A percentile compares a stretch with the other conserved stretches of the same genome.
Conservation (phyloP, 2,113 vertebrate genomes). For the Turdus rufiventris region DNA sequence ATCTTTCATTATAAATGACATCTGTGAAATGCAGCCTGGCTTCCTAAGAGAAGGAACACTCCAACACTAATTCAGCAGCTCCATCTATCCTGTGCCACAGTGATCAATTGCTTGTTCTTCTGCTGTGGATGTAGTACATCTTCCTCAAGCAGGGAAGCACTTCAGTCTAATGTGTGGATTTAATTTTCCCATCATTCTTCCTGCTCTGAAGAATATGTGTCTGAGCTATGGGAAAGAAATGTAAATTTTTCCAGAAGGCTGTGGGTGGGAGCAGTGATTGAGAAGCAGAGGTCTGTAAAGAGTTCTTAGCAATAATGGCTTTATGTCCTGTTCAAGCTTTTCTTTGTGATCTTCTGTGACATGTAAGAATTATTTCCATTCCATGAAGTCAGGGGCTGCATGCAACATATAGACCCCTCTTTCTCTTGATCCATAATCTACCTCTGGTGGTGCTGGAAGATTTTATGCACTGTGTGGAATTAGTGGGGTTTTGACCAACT, state of each 20-base stretch:
- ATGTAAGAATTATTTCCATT: neutral
- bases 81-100: neutral
- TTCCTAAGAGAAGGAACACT: neutral
- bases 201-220: neutral
- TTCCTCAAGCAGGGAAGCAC: neutral
- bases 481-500: neutral
- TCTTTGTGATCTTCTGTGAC: neutral
- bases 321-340: neutral
- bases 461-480: neutral
- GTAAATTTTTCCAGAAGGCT: neutral
- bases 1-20: neutral
- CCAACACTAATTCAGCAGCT: slow-evolving; percentile 7
- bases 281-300: neutral
- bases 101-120: neutral
- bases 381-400: neutral
- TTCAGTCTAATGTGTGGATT: slow-evolving; percentile 1
- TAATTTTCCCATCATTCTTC: slow-evolving; percentile 26
- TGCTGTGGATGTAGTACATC: neutral
- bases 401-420: neutral
- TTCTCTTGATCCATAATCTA: neutral
- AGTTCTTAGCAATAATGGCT: neutral
- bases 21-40: slow-evolving; percentile 8
- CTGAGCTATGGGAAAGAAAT: neutral
- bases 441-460: neutral
- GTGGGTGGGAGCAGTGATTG: neutral